Conservation (phyloP, 2,797 vertebrate species). For the Siniperca scherzeri region DNA sequence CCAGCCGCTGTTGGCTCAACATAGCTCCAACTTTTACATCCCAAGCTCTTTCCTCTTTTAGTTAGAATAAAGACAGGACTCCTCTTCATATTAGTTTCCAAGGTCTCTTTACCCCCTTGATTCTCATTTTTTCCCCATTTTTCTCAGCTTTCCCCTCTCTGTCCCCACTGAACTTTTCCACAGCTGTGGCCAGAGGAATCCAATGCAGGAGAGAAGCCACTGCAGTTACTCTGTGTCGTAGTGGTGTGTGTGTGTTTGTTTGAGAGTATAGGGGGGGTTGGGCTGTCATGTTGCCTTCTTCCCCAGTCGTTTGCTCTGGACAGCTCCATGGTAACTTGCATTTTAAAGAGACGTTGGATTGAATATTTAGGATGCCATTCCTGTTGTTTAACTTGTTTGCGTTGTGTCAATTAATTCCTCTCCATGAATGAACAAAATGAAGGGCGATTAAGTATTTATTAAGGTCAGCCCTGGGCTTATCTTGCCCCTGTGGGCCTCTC, state of each 20-base stretch:
- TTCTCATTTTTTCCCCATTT: conserved; percentile 55
- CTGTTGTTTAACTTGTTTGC: conserved; percentile 82
- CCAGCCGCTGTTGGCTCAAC: conserved; percentile 38
- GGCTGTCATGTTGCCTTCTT: conserved; percentile 76
- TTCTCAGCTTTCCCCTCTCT: conserved; percentile 35
- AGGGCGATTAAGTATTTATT: conserved; percentile 80
- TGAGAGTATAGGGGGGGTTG: conserved; percentile 26
- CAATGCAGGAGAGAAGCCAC: conserved; percentile 63
- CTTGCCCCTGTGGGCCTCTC: conserved; percentile 65
- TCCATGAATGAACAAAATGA: conserved; percentile 78
- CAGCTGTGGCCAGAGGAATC: conserved; percentile 81
- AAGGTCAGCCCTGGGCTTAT: conserved; percentile 77
- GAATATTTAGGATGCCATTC: conserved; percentile 83
- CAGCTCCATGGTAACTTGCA: conserved; percentile 80
- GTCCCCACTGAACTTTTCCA: conserved; percentile 75
- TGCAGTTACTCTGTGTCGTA: conserved; percentile 57
- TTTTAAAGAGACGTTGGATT: conserved; percentile 73
- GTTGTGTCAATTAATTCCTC: conserved; percentile 77
- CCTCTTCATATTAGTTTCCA: conserved; percentile 56
- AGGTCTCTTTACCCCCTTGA: conserved; percentile 2
- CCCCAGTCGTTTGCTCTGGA: conserved; percentile 76
- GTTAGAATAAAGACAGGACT: conserved; percentile 26
- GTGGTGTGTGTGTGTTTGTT: conserved; percentile 39
- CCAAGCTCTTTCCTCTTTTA: conserved; percentile 26
- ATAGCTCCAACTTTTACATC: conserved; percentile 8